A percentile compares a stretch with the other conserved stretches of the same genome.
phyloP scores from a whole-genome alignment of 2,888 invertebrate species.

The Chymomyza amoena region DNA sequence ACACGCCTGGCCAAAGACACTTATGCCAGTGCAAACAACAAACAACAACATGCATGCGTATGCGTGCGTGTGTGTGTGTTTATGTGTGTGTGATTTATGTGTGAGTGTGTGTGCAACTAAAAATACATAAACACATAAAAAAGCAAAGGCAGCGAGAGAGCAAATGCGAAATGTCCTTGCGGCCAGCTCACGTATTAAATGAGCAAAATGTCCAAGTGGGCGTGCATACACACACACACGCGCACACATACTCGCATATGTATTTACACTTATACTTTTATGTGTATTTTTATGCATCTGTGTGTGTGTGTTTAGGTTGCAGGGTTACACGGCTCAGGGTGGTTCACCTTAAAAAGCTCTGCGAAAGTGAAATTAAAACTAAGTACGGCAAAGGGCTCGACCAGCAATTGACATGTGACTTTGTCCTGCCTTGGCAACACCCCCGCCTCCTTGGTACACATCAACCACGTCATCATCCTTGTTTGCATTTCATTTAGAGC shows the following conservation, averaged over 20 bases:
- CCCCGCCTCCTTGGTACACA: neutral
- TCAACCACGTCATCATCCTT: slow-evolving; percentile 20
- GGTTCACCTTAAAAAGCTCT: slow-evolving; percentile 14
- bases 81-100: slow-evolving; percentile 53
- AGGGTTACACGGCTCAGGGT: neutral
- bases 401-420: slow-evolving; percentile 56
- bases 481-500: slow-evolving; percentile 59
- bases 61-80: slow-evolving; percentile 9
- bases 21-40: slow-evolving; percentile 51
- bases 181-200: slow-evolving; percentile 56
- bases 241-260: neutral
- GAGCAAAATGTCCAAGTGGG: slow-evolving; percentile 39
- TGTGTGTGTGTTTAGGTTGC: neutral
- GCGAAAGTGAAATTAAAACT: slow-evolving; percentile 68
- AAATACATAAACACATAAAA: slow-evolving; percentile 67
- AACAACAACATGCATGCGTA: neutral
- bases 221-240: neutral
- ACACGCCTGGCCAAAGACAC: slow-evolving; percentile 68
- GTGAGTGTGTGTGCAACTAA: slow-evolving; percentile 41
- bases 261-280: neutral
- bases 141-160: slow-evolving; percentile 22
- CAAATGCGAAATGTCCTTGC: slow-evolving; percentile 55
- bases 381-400: slow-evolving; percentile 51
- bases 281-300: neutral
- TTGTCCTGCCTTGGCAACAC: neutral